phyloP scores from a whole-genome alignment of 2,888 invertebrate genomes.

The Ophion obscuratus region DNA sequence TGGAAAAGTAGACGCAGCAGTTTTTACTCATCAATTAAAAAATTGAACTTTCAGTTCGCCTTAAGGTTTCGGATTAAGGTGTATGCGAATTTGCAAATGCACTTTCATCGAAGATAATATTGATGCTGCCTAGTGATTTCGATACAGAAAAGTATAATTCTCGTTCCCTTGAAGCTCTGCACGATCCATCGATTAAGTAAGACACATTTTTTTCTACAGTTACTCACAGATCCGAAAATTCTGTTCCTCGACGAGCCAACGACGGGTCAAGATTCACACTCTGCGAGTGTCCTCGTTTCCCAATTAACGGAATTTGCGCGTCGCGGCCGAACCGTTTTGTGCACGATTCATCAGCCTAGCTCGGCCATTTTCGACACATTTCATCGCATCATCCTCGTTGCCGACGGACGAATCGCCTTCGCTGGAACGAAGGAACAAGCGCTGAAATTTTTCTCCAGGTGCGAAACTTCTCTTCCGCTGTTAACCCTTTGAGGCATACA shows the following conservation, averaged over 20 bases:
- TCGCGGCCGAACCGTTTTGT: conserved; percentile 93
- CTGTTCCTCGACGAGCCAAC: conserved; percentile 99
- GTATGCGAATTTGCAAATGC: too few species aligned
- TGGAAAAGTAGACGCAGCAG: neutral
- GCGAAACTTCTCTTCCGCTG: conserved; percentile 8
- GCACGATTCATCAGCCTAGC: conserved; percentile 98
- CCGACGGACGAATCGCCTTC: conserved; percentile 94
- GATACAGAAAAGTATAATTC: neutral
- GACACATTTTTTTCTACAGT: conserved; percentile 83
- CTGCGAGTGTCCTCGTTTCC: conserved; percentile 93
- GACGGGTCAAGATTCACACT: conserved; percentile 96
- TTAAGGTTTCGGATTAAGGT: neutral
- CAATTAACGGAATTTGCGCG: conserved; percentile 89
- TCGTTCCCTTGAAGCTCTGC: too few species aligned
- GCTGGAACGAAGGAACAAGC: conserved; percentile 90
- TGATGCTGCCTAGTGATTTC: too few species aligned
- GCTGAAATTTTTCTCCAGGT: conserved; percentile 89
- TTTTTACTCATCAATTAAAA: neutral
- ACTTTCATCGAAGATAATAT: too few species aligned
- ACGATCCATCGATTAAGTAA: neutral
- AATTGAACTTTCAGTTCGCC: conserved; percentile 36
- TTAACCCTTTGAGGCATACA: neutral
- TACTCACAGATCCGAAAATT: conserved; percentile 95
- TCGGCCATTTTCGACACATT: conserved; percentile 94
- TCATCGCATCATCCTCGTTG: conserved; percentile 91